A percentile compares a stretch with the other conserved stretches of the same genome.
phyloP scores from a whole-genome alignment of 2,797 vertebrate genomes.

The Cephalopachus bancanus region DNA sequence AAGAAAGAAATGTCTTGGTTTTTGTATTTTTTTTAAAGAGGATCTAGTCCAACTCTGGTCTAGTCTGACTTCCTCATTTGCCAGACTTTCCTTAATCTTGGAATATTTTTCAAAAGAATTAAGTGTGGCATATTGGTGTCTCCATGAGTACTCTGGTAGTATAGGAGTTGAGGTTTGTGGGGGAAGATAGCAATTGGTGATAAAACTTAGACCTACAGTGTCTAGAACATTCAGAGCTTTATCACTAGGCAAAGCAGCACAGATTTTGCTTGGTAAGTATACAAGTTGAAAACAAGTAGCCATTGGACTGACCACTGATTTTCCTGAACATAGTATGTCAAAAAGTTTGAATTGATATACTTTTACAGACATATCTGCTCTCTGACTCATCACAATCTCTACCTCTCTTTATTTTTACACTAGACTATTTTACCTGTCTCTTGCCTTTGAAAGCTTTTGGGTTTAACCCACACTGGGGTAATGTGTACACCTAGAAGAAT shows the following conservation, averaged over 20 bases:
- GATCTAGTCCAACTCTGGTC: not conserved
- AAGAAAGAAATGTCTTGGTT: too few species aligned
- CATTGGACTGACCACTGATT: rapidly evolving
- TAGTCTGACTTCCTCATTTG: not conserved
- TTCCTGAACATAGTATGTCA: not conserved
- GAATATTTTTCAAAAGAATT: not conserved
- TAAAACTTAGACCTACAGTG: not conserved
- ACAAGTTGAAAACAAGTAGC: too few species aligned
- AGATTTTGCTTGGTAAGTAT: not conserved
- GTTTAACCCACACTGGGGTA: not conserved
- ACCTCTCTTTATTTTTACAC: not conserved
- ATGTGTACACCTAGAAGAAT: not conserved
- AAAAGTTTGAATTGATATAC: not conserved
- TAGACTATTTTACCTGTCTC: not conserved
- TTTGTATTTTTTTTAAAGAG: not conserved
- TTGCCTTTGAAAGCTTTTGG: not conserved
- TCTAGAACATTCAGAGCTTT: not conserved
- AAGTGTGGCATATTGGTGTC: not conserved
- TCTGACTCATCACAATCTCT: not conserved
- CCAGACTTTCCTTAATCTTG: not conserved
- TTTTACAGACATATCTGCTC: rapidly evolving
- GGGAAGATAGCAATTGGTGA: too few species aligned
- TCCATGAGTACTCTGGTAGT: not conserved
- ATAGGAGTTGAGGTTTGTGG: not conserved
- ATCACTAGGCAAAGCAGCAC: not conserved